Evolutionary conservation across 1,140 invertebrate species (phyloP), one percentile per base, ranked within the genome.

Genomic region (Cydia strobilella): DNA sequence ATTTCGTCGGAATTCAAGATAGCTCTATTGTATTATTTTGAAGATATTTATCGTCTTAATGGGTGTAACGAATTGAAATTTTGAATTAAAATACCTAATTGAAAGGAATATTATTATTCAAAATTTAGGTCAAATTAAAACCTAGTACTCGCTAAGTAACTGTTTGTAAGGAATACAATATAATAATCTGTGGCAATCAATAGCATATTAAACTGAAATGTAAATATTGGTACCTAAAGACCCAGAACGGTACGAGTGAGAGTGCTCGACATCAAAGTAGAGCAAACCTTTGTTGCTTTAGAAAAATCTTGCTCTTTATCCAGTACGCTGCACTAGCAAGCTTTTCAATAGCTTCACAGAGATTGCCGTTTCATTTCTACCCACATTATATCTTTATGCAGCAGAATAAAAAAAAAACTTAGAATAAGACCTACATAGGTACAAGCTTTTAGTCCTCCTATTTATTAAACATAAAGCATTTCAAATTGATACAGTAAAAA

Each of bases 231-330:
- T 59, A 59, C 20, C 6, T 54, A 18, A 59, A 20, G 54, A 20
- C 20, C n/a, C 51, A 59, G 20, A 59, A 23, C 54, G 54, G 20
- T 9, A 18, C 31, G 27, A 35, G 65, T 39, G 27, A 39, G 65
- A 69, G 65, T 69, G 18, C 65, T 69, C 15, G 27, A 69, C 65
- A 69, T 69, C 65, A 69, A 69, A 69, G 65, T n/a, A 18, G 65
- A 39, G 27, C 65, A 18, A 39, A 69, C 65, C 65, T 69, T 69
- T 35, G 27, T 69, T 69, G 65, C 65, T 31, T 39, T 69, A 35
- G 65, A 69, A 69, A 69, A 69, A 69, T 39, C 65, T 20, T 69
- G 65, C 65, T 69, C 65, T 69, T 69, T 69, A 69, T 42, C 31
- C 65, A 69, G 65, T 39, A 31, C 31, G 31, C 27, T 69, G 65